Evolutionary conservation across 2,797 vertebrate genomes (phyloP).

Genomic region (Coranthus polyacanthus): DNA sequence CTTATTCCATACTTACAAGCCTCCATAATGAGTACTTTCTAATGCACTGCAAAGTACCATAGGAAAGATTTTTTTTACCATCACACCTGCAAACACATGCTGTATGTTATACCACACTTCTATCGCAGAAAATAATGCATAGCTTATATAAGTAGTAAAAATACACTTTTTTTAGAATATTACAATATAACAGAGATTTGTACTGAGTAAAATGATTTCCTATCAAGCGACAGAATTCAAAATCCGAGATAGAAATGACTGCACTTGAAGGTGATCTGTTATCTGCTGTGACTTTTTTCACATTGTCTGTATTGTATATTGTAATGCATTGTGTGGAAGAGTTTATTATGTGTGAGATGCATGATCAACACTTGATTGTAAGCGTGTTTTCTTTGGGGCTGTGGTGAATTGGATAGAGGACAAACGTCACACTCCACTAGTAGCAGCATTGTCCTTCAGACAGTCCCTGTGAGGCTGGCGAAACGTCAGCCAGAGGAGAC

Average conservation of each 20-base stretch:
- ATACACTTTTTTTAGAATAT: background rate
- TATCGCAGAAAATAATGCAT: background rate
- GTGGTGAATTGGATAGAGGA: constrained; percentile 78
- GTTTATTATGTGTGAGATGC: constrained; percentile 62
- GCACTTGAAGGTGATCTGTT: constrained; percentile 41
- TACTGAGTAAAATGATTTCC: background rate
- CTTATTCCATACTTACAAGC: constrained; percentile 27
- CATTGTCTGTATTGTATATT: constrained; percentile 32
- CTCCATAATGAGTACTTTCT: constrained; percentile 39
- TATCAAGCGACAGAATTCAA: background rate
- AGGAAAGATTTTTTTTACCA: background rate
- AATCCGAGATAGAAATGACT: constrained; percentile 17
- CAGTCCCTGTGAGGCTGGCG: constrained; percentile 73
- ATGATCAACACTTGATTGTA: constrained; percentile 75
- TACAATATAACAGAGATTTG: background rate
- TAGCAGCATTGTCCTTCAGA: constrained; percentile 82
- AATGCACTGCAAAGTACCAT: constrained; percentile 23
- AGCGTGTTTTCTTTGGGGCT: constrained; percentile 76
- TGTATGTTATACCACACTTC: background rate
- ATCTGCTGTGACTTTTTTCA: background rate
- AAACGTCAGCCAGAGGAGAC: constrained; percentile 77
- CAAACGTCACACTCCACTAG: constrained; percentile 80
- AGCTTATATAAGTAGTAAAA: constrained; percentile 1
- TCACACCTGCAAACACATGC: constrained; percentile 8
- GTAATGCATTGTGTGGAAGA: constrained; percentile 41